phyloP scores from a whole-genome alignment of 2,797 vertebrate species.

The Alcedo quadribrachys region DNA sequence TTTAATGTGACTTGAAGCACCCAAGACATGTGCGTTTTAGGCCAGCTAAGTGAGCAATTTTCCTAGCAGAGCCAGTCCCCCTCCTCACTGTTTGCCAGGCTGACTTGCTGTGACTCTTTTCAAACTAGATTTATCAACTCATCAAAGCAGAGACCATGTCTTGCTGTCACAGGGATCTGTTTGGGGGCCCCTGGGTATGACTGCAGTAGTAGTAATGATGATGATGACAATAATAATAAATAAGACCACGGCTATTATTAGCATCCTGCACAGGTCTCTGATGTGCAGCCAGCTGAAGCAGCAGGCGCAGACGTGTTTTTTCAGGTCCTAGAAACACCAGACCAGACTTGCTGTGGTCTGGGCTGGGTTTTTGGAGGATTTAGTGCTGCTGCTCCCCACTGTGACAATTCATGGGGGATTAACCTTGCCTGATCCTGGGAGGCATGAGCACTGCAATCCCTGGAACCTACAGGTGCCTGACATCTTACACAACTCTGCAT shows the following conservation, averaged over 20 bases:
- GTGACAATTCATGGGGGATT: not conserved
- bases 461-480: not conserved
- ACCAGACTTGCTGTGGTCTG: not conserved
- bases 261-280: not conserved
- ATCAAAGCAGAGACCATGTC: not conserved
- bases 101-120: not conserved
- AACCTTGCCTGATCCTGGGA: not conserved
- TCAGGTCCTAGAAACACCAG: not conserved
- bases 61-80: not conserved
- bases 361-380: not conserved
- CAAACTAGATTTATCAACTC: not conserved
- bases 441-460: fast-evolving
- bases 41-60: constrained; percentile 17
- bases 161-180: not conserved
- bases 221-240: not conserved
- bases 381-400: not conserved
- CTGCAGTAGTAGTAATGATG: not conserved
- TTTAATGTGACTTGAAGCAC: constrained; percentile 27
- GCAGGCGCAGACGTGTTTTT: not conserved
- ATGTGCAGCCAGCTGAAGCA: not conserved
- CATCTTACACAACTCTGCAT: not conserved
- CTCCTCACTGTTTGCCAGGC: not conserved
- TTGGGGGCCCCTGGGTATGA: not conserved
- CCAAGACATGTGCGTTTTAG: not conserved
- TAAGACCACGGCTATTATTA: not conserved